phyloP scores from a whole-genome alignment of 1,140 invertebrate species.

The Acromyrmex heyeri region DNA sequence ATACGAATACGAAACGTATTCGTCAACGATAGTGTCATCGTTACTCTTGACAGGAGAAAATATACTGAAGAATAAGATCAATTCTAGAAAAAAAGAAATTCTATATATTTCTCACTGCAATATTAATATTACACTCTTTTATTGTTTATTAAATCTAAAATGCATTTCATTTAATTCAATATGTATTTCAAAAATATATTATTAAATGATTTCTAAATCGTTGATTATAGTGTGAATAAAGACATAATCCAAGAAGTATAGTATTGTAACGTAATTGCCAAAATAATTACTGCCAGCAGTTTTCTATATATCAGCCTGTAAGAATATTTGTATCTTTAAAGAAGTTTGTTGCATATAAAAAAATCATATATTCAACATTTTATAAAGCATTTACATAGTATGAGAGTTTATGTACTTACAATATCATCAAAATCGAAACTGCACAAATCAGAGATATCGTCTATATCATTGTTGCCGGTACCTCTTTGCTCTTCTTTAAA shows the following conservation, averaged over 20 bases:
- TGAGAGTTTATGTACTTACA: slow-evolving; percentile 32
- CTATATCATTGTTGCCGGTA: neutral
- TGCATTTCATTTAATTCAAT: neutral
- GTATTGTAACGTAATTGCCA: neutral
- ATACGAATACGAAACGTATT: slow-evolving; percentile 23
- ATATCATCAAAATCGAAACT: slow-evolving; percentile 53
- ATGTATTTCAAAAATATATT: slow-evolving; percentile 9
- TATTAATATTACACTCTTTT: neutral
- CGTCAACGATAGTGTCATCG: slow-evolving; percentile 49
- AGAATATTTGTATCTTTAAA: slow-evolving; percentile 28
- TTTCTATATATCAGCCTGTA: slow-evolving; percentile 39
- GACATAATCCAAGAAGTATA: neutral
- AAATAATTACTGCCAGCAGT: slow-evolving; percentile 6
- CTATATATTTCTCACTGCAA: slow-evolving; percentile 7
- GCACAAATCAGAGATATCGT: neutral
- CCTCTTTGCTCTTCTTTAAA: slow-evolving; percentile 21
- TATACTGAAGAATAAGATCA: slow-evolving; percentile 4
- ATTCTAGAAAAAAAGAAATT: neutral
- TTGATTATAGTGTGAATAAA: neutral
- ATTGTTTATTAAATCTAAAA: neutral
- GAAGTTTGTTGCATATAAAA: neutral
- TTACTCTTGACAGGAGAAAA: neutral
- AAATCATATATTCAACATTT: neutral
- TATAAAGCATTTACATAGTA: neutral
- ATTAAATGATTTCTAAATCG: neutral